These are phyloP conservation scores for Drosophila silvestris DNA, from an alignment of 2,888 invertebrate genomes.

Conservation along the genomic window DNA sequence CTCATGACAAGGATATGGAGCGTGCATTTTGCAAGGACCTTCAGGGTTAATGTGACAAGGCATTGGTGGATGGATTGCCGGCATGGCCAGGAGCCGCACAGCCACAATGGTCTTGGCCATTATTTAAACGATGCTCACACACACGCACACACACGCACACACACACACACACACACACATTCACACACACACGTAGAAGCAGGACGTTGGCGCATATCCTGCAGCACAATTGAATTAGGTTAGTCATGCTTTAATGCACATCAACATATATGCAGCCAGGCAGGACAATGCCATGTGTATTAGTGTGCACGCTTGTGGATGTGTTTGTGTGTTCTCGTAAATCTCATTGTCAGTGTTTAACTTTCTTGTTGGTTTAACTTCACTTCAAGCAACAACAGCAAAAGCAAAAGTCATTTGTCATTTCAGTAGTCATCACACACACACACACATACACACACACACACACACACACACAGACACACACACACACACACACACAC, in stretches of 20 bases:
- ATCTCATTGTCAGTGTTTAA: slow-evolving; percentile 80
- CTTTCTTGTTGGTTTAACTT: slow-evolving; percentile 81
- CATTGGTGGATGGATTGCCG: slow-evolving; percentile 42
- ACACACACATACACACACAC: slow-evolving; percentile 35
- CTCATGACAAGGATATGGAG: slow-evolving; percentile 21
- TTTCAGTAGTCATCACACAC: slow-evolving; percentile 72
- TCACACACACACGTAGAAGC: neutral
- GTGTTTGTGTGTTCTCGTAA: slow-evolving; percentile 63
- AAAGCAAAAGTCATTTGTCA: slow-evolving; percentile 78
- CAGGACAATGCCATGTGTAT: slow-evolving; percentile 46
- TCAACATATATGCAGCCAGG: slow-evolving; percentile 74
- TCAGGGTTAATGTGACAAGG: slow-evolving; percentile 58
- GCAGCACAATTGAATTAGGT: slow-evolving; percentile 81
- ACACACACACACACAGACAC: slow-evolving; percentile 52
- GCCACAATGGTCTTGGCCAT: slow-evolving; percentile 61
- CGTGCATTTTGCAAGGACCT: slow-evolving; percentile 37
- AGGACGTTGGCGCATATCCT: slow-evolving; percentile 71
- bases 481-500: slow-evolving; percentile 24
- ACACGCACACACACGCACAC: slow-evolving; percentile 11
- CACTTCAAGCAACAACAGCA: slow-evolving; percentile 64
- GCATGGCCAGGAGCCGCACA: slow-evolving; percentile 48
- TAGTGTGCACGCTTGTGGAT: slow-evolving; percentile 17
- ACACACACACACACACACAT: slow-evolving; percentile 11
- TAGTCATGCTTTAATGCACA: slow-evolving; percentile 81
- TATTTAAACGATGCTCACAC: slow-evolving; percentile 63